A percentile compares a stretch with the other conserved stretches of the same genome.
Evolutionary conservation across 2,113 vertebrate species (phyloP).

Genomic region (Axis porcinus): DNA sequence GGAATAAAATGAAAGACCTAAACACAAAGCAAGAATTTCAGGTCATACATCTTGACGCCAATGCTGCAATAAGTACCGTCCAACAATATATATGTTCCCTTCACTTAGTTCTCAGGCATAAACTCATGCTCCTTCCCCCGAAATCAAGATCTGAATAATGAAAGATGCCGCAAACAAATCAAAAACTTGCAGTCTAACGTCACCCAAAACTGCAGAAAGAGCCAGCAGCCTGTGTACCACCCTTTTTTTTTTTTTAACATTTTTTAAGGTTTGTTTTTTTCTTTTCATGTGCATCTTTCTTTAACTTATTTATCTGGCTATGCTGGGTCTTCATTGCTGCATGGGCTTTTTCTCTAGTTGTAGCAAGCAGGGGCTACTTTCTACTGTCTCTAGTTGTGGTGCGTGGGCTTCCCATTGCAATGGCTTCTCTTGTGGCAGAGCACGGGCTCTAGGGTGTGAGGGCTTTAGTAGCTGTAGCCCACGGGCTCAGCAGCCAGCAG

Average conservation of each 20-base stretch:
- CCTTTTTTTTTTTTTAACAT: background rate
- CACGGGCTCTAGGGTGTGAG: background rate
- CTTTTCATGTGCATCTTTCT: background rate
- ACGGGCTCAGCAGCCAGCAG: background rate
- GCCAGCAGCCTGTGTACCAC: background rate
- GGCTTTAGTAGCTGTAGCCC: background rate
- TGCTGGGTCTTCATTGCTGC: background rate
- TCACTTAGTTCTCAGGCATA: background rate
- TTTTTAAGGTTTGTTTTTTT: background rate
- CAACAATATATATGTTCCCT: background rate
- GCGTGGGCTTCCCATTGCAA: background rate
- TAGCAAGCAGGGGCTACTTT: background rate
- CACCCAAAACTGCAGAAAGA: background rate
- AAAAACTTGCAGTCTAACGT: background rate
- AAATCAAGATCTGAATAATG: background rate
- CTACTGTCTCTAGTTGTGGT: background rate
- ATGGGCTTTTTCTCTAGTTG: background rate
- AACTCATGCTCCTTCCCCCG: background rate
- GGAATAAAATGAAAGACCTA: background rate
- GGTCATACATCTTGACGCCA: background rate
- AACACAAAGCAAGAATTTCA: background rate
- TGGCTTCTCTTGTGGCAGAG: background rate
- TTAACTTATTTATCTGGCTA: background rate
- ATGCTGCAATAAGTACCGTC: background rate
- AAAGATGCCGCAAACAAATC: background rate